Conservation (phyloP, 2,888 invertebrate species). For the Catonia carolina region DNA sequence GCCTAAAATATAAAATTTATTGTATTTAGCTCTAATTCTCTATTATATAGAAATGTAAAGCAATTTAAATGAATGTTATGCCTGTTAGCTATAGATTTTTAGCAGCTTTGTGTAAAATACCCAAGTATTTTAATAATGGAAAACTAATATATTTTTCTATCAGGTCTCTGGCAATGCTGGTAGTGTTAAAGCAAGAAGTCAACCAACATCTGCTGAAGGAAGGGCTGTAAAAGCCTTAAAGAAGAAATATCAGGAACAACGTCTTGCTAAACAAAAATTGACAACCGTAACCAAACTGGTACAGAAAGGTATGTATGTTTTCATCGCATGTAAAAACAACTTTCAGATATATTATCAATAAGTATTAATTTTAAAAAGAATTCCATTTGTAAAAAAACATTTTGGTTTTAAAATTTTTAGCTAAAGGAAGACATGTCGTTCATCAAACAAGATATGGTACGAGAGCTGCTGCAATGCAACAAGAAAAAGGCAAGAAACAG, state of each 20-base stretch:
- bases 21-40: too few species aligned
- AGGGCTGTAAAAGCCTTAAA: constrained; percentile 47
- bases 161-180: not conserved
- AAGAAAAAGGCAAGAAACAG: too few species aligned
- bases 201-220: not conserved
- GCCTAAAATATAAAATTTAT: too few species aligned
- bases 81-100: too few species aligned
- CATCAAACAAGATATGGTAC: too few species aligned
- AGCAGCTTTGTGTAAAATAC: too few species aligned
- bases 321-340: not conserved
- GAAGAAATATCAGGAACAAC: constrained; percentile 55
- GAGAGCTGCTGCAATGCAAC: too few species aligned
- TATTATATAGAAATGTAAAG: too few species aligned
- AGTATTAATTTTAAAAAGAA: not conserved
- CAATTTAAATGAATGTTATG: too few species aligned
- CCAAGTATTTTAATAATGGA: too few species aligned
- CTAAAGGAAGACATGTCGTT: too few species aligned
- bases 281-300: constrained; percentile 32
- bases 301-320: constrained; percentile 36
- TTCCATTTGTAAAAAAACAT: not conserved
- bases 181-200: not conserved
- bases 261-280: constrained; percentile 47
- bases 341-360: not conserved
- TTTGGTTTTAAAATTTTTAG: not conserved
- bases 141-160: too few species aligned